These are phyloP conservation scores for Pachyuromys duprasi DNA, from an alignment of 2,797 vertebrate genomes.

Conservation along the genomic window DNA sequence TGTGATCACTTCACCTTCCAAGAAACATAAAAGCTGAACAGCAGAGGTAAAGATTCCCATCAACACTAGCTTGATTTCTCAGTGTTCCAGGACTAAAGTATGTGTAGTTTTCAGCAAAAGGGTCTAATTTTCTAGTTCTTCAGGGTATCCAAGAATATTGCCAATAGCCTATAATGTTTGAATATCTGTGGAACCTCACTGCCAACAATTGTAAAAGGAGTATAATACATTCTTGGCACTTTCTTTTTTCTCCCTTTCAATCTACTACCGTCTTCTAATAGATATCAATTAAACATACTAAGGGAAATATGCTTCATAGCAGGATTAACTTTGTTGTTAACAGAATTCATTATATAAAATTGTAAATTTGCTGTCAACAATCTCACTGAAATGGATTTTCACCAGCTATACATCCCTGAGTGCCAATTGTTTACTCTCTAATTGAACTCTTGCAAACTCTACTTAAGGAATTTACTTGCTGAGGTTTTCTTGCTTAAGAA, in stretches of 20 bases:
- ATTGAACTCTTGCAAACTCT: not conserved
- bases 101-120: not conserved
- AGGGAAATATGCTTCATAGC: not conserved
- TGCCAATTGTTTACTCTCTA: too few species aligned
- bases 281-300: not conserved
- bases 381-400: not conserved
- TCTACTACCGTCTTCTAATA: not conserved
- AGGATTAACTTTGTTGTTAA: too few species aligned
- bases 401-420: not conserved
- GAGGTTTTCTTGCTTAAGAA: not conserved
- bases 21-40: not conserved
- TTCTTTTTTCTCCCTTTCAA: not conserved
- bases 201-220: not conserved
- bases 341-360: too few species aligned
- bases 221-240: not conserved
- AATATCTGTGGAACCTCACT: not conserved
- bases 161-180: not conserved
- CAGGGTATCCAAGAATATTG: not conserved
- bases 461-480: not conserved
- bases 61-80: not conserved
- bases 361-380: not conserved
- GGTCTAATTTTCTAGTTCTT: not conserved
- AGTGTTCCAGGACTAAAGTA: not conserved
- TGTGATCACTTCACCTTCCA: not conserved
- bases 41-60: not conserved